Base-by-base conservation (phyloP, 2,797 vertebrate genomes). In the Jordanella pulchra region DNA sequence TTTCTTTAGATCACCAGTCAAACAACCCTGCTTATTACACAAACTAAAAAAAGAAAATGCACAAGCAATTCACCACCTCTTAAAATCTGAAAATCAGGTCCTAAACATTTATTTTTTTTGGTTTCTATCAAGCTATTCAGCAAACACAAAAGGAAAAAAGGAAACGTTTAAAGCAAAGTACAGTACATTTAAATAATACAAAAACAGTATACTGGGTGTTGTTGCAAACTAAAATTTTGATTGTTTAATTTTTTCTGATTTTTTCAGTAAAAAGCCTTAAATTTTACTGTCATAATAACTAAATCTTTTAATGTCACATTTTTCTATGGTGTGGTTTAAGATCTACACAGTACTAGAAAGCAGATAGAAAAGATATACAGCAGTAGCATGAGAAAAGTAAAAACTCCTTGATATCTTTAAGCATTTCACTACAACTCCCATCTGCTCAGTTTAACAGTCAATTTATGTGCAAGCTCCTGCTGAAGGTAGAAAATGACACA, bases 401-500 rank as follows among this genome's bases (percentile, higher is more conserved):
- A 56, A 76, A 56, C 67, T 75, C 71, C 67, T 67, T 77, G 75
- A 71, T 74, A 56, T 67, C 64, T 55, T 76, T 7, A 55, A 66
- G 75, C 56, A 73, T 47, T n/a, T 54, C 9, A 73, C 69, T 66
- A 75, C 76, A 82, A 73, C 75, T 82, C 65, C 73, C 69, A 75
- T 80, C 73, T 77, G 78, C 71, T 75, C 71, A 55, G 74, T 85
- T 81, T 66, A 63, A 76, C 75, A 63, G 54, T 44, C 50, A 10
- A 50, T 66, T 78, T 58, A 69, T 69, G 71, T 72, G 3, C 35
- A 81, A 67, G 73, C 65, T 78, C 68, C 69, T 67, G 44, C 55
- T 69, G 76, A 68, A 50, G 79, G 77, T 82, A 83, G 74, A 81
- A 71, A 63, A 70, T 73, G 84, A 88, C 80, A 89, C 71, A 88